Evolutionary conservation across 2,888 invertebrate species (phyloP), one percentile per base, ranked within the genome.

Genomic region (Lasioglossum figueresi): DNA sequence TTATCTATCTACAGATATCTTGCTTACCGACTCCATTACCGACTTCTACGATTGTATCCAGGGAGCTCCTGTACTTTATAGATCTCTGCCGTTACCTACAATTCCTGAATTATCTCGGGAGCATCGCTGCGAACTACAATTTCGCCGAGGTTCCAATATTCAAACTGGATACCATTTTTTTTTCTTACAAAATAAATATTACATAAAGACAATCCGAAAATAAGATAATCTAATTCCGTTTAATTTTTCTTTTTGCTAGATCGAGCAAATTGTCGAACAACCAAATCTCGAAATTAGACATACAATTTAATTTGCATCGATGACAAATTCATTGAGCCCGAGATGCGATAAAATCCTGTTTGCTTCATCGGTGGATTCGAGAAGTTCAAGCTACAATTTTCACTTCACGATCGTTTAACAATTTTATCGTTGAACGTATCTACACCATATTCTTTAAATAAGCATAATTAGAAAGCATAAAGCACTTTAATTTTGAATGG

Each of bases 21-120:
- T 79, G 72, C 82, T 90, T 90, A 90, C 89, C 90, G 91, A 91
- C 89, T 77, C 56, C 31, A 77, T 91, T 92, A 91, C 90, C 93
- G 91, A 91, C 90, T 84, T 79, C 83, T 76, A 82, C 82, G 70
- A 79, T 66, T 52, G 84, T 84, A 88, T 76, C 76, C 80, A 75
- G 68, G 52, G 77, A 85, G 86, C 78, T 83, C 76, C 79, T 72
- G 73, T 59, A 19, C 14, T 45, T 76, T 77, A 76, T 74, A 89
- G 91, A 81, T 71, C 71, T 81, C 91, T 88, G 43, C 89, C 31
- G 43, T 87, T 90, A 91, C 82, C 89, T 48, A 74, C 83, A 48
- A 66, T 52, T 59, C 43, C 84, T 80, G 81, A 76, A 66, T 90
- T 90, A 90, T 81, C 88, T n/a, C 2, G 14, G 0, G 87, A 78